phyloP scores from a whole-genome alignment of 1,140 invertebrate species.

The Cotesia glomerata region DNA sequence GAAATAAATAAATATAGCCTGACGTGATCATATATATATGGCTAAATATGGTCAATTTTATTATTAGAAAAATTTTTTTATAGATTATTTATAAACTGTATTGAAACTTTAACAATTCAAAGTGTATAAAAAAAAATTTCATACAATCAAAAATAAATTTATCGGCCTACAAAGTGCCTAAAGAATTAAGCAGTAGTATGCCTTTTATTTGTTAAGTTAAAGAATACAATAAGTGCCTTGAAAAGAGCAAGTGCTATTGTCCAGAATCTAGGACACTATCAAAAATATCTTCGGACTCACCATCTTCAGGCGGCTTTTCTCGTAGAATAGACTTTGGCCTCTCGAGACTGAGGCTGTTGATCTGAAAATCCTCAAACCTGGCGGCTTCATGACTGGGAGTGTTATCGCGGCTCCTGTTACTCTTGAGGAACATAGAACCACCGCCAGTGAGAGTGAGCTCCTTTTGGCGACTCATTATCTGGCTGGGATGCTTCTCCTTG shows the following conservation, averaged over 20 bases:
- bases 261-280: background rate
- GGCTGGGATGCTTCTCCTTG: constrained; percentile 51
- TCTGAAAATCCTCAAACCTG: constrained; percentile 49
- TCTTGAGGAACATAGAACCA: constrained; percentile 75
- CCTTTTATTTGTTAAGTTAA: background rate
- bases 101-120: too few species aligned
- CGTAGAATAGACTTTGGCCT: constrained; percentile 74
- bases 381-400: constrained; percentile 49
- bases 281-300: constrained; percentile 38
- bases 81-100: too few species aligned
- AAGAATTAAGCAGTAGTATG: background rate
- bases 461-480: constrained; percentile 45
- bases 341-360: constrained; percentile 48
- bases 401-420: constrained; percentile 66
- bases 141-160: too few species aligned
- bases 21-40: too few species aligned
- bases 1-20: too few species aligned
- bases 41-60: too few species aligned
- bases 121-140: too few species aligned
- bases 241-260: background rate
- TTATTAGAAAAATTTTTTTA: too few species aligned
- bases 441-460: constrained; percentile 64
- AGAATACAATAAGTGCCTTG: too few species aligned
- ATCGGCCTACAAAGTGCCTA: too few species aligned
- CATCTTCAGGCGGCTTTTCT: constrained; percentile 69